Evolutionary conservation across 2,888 invertebrate species (phyloP).

Genomic region (Phymatocera aterrima): DNA sequence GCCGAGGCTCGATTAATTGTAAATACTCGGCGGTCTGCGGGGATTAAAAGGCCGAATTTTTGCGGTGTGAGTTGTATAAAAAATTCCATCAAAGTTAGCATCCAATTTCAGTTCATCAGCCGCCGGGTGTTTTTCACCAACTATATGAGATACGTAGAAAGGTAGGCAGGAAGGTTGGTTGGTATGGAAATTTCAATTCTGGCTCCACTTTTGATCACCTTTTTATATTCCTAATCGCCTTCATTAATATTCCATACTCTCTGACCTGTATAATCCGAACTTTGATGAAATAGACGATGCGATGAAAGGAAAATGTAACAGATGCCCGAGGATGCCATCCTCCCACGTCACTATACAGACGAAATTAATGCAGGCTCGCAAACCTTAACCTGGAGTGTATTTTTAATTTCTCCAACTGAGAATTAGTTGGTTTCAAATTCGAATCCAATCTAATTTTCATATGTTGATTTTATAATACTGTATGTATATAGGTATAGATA

Average conservation of each 20-base stretch:
- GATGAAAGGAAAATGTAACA: neutral
- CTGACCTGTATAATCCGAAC: neutral
- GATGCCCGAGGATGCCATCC: slow-evolving; percentile 10
- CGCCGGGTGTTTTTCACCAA: neutral
- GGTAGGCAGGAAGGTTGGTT: no score
- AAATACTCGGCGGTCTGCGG: neutral
- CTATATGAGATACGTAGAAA: no score
- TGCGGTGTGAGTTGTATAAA: neutral
- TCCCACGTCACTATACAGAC: neutral
- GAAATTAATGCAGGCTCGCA: slow-evolving; percentile 32
- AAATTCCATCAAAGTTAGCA: neutral
- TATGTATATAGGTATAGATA: neutral
- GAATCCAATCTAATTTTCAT: slow-evolving; percentile 27
- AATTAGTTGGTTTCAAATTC: neutral
- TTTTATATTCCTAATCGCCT: no score
- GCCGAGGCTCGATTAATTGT: slow-evolving; percentile 6
- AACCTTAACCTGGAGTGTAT: neutral
- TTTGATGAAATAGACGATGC: neutral
- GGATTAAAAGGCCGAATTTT: slow-evolving; percentile 1
- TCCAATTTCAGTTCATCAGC: neutral
- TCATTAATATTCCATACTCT: no score
- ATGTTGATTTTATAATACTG: neutral
- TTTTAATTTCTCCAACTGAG: neutral
- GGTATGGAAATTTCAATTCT: no score
- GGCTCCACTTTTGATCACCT: no score